These are phyloP conservation scores for Vombatus ursinus DNA, from an alignment of 2,113 vertebrate species.

Conservation along the genomic window DNA sequence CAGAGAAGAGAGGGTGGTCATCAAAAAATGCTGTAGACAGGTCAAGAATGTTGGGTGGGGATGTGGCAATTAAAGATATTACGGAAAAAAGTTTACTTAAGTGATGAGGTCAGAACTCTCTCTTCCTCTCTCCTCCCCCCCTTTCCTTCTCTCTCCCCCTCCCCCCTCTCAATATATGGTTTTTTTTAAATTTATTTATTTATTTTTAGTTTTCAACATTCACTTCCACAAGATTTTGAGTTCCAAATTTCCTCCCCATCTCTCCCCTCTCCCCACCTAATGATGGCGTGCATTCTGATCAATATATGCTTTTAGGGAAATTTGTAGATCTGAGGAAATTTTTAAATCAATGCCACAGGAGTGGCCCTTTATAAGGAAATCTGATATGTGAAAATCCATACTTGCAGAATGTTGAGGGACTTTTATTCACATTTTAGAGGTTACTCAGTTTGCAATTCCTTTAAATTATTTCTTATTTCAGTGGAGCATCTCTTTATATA, in stretches of 20 bases:
- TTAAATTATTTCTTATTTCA: neutral
- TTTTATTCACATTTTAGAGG: neutral
- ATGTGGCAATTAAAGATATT: neutral
- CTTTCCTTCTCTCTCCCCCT: too few species aligned
- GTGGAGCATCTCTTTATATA: constrained; percentile 28
- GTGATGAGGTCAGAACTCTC: neutral
- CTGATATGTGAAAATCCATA: neutral
- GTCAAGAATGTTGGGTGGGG: neutral
- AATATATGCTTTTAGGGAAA: neutral
- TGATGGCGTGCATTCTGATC: too few species aligned
- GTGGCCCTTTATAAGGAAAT: neutral
- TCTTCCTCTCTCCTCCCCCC: too few species aligned
- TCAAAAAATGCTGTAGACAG: neutral
- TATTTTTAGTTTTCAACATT: too few species aligned
- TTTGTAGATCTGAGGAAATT: neutral
- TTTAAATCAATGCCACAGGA: neutral
- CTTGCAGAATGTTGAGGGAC: neutral
- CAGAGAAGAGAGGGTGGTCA: too few species aligned
- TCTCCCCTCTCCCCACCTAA: too few species aligned
- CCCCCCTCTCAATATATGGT: too few species aligned
- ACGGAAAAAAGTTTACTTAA: neutral
- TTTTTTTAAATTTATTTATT: too few species aligned
- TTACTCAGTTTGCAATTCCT: neutral
- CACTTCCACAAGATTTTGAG: too few species aligned
- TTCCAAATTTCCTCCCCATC: too few species aligned